Conservation (phyloP, 2,113 vertebrate species). For the Dendropsophus ebraccatus region DNA sequence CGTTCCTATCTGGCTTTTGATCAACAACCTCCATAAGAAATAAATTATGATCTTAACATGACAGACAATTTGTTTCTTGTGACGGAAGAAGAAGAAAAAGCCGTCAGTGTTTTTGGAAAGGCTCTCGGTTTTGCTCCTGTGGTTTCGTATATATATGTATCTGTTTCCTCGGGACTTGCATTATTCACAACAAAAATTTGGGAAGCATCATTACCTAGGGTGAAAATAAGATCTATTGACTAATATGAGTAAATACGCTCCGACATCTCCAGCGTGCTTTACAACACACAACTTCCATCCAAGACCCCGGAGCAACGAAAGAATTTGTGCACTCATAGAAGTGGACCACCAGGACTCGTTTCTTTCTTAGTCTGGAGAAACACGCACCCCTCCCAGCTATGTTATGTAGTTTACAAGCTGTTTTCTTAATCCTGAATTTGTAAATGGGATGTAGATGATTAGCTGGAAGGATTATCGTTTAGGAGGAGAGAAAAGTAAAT, state of each 20-base stretch:
- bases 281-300: background rate
- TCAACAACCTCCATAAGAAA: constrained; percentile 9
- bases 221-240: constrained; percentile 21
- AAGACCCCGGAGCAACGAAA: constrained; percentile 1
- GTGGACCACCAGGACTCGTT: constrained; percentile 19
- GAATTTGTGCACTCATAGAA: background rate
- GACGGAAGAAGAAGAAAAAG: background rate
- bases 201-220: constrained; percentile 32
- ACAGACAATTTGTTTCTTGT: constrained; percentile 9
- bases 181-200: constrained; percentile 24
- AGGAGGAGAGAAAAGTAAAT: constrained; percentile 5
- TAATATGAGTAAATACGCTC: constrained; percentile 21
- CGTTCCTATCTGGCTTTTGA: constrained; percentile 9
- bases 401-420: background rate
- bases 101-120: background rate
- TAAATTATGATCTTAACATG: constrained; percentile 43
- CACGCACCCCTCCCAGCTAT: background rate
- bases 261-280: constrained; percentile 32
- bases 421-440: constrained; percentile 38
- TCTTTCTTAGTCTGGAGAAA: background rate
- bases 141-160: background rate
- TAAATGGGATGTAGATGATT: constrained; percentile 25
- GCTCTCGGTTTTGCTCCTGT: constrained; percentile 3
- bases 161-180: constrained; percentile 1
- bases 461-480: constrained; percentile 14